These are phyloP conservation scores for Bugulina stolonifera DNA, from an alignment of 2,888 invertebrate species.

Conservation along the genomic window DNA sequence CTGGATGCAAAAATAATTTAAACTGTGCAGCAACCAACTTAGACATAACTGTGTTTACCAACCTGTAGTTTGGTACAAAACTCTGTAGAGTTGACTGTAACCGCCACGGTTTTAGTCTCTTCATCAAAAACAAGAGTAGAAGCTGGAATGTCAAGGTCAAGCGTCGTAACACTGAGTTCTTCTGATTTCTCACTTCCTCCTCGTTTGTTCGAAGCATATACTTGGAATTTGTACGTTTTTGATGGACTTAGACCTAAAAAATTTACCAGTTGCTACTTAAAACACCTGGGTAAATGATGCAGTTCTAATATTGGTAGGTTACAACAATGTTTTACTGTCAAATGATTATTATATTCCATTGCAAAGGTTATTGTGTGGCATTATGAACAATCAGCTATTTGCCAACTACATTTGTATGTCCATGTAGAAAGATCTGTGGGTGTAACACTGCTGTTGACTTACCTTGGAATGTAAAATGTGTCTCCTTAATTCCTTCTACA, in stretches of 20 bases:
- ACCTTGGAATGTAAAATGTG: neutral
- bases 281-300: no score
- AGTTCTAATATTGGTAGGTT: no score
- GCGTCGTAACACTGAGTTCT: neutral
- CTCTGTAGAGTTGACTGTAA: slow-evolving; percentile 2
- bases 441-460: neutral
- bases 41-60: no score
- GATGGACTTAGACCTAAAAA: neutral
- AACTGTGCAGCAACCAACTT: no score
- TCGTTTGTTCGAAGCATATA: neutral
- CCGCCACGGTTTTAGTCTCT: neutral
- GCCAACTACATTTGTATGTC: no score
- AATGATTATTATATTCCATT: no score
- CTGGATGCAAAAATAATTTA: no score
- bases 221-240: neutral
- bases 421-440: no score
- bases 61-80: slow-evolving; percentile 18
- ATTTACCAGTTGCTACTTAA: neutral
- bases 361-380: no score
- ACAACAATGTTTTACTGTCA: no score
- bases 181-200: neutral
- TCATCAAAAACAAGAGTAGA: slow-evolving; percentile 1
- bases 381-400: no score
- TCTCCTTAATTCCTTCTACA: neutral
- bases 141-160: neutral